These are phyloP conservation scores for Melanostigma gelatinosum DNA, from an alignment of 2,113 vertebrate genomes.

Conservation along the genomic window DNA sequence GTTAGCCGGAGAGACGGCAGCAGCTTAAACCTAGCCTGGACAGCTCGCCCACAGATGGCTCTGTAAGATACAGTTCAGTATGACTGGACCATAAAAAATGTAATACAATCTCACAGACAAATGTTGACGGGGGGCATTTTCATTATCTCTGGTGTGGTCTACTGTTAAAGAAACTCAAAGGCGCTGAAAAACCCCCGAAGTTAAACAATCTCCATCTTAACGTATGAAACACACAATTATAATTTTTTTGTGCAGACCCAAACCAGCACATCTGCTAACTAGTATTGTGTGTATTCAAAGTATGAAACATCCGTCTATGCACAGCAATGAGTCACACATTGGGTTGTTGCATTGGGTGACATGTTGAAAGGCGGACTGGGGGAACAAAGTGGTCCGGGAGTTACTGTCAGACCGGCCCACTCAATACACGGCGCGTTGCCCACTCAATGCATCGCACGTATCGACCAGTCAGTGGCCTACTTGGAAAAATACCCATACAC, in stretches of 20 bases:
- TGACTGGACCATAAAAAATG: conserved; percentile 30
- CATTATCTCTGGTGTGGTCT: background rate
- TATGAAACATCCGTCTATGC: no score
- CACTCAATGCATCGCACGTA: no score
- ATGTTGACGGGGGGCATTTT: background rate
- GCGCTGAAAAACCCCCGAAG: background rate
- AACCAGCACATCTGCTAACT: background rate
- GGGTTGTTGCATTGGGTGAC: no score
- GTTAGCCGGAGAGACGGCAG: conserved; percentile 26
- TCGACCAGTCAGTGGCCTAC: no score
- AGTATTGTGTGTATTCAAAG: no score
- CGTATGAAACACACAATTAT: background rate
- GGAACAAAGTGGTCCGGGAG: no score
- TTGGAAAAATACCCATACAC: no score
- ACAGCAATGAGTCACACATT: no score
- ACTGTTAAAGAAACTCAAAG: background rate
- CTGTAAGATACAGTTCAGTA: conserved; percentile 14
- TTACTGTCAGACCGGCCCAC: no score
- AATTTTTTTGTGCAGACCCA: background rate
- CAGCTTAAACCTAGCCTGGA: conserved; percentile 30
- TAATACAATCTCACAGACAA: background rate
- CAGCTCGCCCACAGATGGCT: conserved; percentile 41
- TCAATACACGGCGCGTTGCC: no score
- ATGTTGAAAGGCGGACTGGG: background rate
- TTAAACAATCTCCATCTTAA: background rate